These are phyloP conservation scores for Sinopyrophorus schimmeli DNA, from an alignment of 2,888 invertebrate genomes.

Conservation along the genomic window DNA sequence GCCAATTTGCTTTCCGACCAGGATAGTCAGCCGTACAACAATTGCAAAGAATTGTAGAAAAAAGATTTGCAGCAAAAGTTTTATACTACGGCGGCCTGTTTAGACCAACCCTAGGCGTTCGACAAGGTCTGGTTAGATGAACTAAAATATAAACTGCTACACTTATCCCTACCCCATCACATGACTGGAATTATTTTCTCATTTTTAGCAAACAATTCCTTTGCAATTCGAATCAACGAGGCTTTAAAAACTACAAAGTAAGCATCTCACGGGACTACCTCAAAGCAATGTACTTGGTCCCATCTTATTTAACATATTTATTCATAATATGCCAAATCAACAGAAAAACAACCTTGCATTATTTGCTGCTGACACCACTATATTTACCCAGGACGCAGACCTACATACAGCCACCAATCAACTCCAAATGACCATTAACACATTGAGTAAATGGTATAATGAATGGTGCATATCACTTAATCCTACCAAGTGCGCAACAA, in stretches of 20 bases:
- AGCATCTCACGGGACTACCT: not conserved
- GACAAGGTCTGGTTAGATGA: conserved; percentile 3
- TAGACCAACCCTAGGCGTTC: too few relatives aligned
- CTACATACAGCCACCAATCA: not conserved
- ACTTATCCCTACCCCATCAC: not conserved
- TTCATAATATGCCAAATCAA: not conserved
- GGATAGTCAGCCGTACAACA: not conserved
- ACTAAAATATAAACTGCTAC: conserved; percentile 3
- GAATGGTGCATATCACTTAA: too few relatives aligned
- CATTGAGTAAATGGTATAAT: not conserved
- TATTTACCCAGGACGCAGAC: not conserved
- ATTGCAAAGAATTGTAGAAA: too few relatives aligned
- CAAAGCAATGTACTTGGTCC: not conserved
- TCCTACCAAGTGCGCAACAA: not conserved
- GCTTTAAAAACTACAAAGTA: not conserved
- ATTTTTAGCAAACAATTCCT: conserved; percentile 3
- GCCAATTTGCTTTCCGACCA: not conserved
- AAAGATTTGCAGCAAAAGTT: too few relatives aligned
- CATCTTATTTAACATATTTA: not conserved
- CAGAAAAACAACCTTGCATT: conserved; percentile 1
- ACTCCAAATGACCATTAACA: not conserved
- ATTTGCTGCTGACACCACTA: conserved; percentile 3
- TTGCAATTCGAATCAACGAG: conserved; percentile 1
- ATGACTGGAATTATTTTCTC: not conserved
- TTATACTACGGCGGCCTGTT: not conserved